Evolutionary conservation across 2,888 invertebrate species (phyloP).

Genomic region (Sipunculus nudus): DNA sequence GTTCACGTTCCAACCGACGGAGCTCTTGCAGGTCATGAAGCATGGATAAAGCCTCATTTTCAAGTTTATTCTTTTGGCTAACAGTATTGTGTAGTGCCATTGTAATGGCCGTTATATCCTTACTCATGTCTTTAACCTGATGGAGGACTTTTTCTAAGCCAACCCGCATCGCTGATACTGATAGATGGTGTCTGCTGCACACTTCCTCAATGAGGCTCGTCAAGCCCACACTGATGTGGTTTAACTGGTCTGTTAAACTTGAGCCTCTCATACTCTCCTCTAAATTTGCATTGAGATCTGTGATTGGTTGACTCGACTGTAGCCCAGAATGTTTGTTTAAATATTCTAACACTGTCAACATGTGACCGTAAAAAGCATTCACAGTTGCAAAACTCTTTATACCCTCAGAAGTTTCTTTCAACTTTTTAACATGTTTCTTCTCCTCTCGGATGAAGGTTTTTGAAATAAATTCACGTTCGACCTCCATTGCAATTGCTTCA

Average conservation of each 20-base stretch:
- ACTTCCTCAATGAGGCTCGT: slow-evolving; percentile 2
- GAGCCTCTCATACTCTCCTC: too few relatives aligned
- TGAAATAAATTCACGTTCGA: slow-evolving; percentile 13
- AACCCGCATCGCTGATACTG: neutral
- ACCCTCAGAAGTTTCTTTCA: slow-evolving; percentile 2
- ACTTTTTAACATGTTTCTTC: slow-evolving; percentile 9
- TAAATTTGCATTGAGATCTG: too few relatives aligned
- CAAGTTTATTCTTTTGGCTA: slow-evolving; percentile 16
- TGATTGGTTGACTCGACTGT: too few relatives aligned
- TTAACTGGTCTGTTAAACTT: too few relatives aligned
- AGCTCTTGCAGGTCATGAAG: slow-evolving; percentile 15
- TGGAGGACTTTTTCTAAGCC: slow-evolving; percentile 12
- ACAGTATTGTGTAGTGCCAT: slow-evolving; percentile 5
- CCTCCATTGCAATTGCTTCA: slow-evolving; percentile 5
- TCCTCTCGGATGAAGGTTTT: slow-evolving; percentile 20
- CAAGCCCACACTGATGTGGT: too few relatives aligned
- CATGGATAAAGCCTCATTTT: slow-evolving; percentile 18
- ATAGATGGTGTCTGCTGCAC: neutral
- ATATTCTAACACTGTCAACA: slow-evolving; percentile 16
- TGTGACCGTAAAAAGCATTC: slow-evolving; percentile 16
- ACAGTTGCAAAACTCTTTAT: slow-evolving; percentile 16
- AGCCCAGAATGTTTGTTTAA: slow-evolving; percentile 11
- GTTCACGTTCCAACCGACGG: slow-evolving; percentile 23
- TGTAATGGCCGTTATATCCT: slow-evolving; percentile 5
- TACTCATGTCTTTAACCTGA: neutral